Conservation (phyloP, 1,140 invertebrate species). For the Pseudomyrmex gracilis region DNA sequence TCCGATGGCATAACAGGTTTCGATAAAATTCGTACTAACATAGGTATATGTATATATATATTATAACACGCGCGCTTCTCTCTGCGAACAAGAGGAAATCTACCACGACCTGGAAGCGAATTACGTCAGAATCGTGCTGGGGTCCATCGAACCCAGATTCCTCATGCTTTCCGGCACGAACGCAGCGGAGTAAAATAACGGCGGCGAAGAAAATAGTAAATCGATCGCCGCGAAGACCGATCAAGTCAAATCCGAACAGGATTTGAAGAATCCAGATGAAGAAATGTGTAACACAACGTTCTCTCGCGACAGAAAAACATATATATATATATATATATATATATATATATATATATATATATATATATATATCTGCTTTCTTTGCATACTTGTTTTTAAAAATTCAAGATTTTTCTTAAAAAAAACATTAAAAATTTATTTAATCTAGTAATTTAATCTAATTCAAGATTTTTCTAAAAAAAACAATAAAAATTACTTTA, state of each 20-base stretch:
- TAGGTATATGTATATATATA: not conserved
- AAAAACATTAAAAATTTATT: no score
- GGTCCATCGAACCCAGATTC: slow-evolving; percentile 73
- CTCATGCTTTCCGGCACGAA: slow-evolving; percentile 62
- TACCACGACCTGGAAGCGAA: slow-evolving; percentile 73
- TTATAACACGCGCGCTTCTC: slow-evolving; percentile 32
- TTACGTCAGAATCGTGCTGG: slow-evolving; percentile 74
- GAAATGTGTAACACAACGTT: not conserved
- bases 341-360: no score
- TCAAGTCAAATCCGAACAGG: not conserved
- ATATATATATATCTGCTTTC: no score
- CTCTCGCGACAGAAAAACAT: no score
- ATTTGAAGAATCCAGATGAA: not conserved
- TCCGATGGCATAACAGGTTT: slow-evolving; percentile 74
- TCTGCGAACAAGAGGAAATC: slow-evolving; percentile 69
- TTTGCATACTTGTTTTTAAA: no score
- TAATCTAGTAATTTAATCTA: no score
- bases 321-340: no score
- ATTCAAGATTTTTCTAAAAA: no score
- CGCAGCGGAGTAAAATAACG: slow-evolving; percentile 28
- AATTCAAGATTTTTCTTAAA: no score
- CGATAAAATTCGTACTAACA: slow-evolving; percentile 73
- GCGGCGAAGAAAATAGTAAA: slow-evolving; percentile 46
- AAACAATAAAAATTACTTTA: no score
- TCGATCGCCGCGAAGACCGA: not conserved